A percentile compares a stretch with the other conserved stretches of the same genome.
phyloP scores from a whole-genome alignment of 2,888 invertebrate species.

The Chrysolina americana region DNA sequence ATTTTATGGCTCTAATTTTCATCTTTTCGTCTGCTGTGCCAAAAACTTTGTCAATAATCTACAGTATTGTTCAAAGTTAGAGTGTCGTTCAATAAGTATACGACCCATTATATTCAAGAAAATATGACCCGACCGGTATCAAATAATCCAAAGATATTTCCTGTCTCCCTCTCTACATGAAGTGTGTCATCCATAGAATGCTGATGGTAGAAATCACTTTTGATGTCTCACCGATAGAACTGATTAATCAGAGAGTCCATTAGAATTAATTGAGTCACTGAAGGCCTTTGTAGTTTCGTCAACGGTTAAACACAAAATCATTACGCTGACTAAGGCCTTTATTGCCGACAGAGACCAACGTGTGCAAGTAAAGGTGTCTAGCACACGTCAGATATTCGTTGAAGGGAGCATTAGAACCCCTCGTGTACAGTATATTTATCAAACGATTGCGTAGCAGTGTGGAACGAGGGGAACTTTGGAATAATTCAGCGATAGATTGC shows the following conservation, averaged over 20 bases:
- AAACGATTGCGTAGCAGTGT: slow-evolving; percentile 20
- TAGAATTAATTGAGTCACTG: slow-evolving; percentile 48
- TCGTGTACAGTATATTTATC: slow-evolving; percentile 1
- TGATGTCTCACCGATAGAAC: slow-evolving; percentile 40
- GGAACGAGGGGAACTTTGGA: not conserved
- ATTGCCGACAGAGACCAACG: slow-evolving; percentile 19
- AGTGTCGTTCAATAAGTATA: too few relatives aligned
- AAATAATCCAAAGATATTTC: not conserved
- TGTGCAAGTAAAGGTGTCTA: slow-evolving; percentile 26
- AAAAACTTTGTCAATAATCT: too few relatives aligned
- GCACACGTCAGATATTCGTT: slow-evolving; percentile 9
- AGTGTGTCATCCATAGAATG: slow-evolving; percentile 28
- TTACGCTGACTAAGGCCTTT: slow-evolving; percentile 36
- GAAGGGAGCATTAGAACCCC: slow-evolving; percentile 12
- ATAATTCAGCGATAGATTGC: not conserved
- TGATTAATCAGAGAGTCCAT: slow-evolving; percentile 47
- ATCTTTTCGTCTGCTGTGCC: too few relatives aligned
- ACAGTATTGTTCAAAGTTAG: too few relatives aligned
- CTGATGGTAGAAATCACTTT: slow-evolving; percentile 34
- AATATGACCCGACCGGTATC: too few relatives aligned
- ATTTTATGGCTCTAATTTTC: too few relatives aligned
- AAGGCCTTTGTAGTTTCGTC: slow-evolving; percentile 45
- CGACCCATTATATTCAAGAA: too few relatives aligned
- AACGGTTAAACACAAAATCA: slow-evolving; percentile 38
- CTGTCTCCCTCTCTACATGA: not conserved